These are phyloP conservation scores for Caenorhabditis remanei DNA, from an alignment of 1,140 invertebrate genomes.

Conservation along the genomic window DNA sequence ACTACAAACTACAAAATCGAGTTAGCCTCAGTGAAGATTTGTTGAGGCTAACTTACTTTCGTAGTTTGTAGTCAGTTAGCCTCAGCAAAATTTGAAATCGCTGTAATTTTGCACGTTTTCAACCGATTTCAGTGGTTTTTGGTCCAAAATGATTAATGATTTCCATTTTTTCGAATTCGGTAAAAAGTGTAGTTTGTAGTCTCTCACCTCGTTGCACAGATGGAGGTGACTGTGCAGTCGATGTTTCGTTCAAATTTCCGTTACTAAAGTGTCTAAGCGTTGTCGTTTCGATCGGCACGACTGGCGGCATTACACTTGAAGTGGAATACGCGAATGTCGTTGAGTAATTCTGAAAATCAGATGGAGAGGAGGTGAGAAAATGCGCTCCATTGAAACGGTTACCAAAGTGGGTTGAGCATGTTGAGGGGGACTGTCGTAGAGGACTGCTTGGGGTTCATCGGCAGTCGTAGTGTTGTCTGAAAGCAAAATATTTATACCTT, in stretches of 20 bases:
- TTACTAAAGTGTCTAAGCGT: constrained; percentile 41
- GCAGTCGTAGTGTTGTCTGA: constrained; percentile 6
- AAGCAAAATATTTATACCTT: neutral
- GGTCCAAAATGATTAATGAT: neutral
- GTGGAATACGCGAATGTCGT: constrained; percentile 47
- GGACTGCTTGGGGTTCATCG: neutral
- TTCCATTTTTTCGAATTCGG: neutral
- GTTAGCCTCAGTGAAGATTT: neutral
- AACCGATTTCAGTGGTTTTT: neutral
- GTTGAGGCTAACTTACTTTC: neutral
- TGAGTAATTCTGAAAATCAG: constrained; percentile 6
- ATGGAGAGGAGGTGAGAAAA: neutral
- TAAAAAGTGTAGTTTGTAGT: neutral
- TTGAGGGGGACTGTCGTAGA: constrained; percentile 14
- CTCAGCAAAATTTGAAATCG: neutral
- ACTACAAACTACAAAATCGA: neutral
- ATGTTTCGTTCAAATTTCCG: constrained; percentile 24
- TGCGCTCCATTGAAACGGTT: neutral
- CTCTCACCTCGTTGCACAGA: constrained; percentile 10
- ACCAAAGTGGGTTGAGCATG: neutral
- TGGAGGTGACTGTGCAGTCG: neutral
- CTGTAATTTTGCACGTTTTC: neutral
- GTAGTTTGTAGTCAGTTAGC: neutral
- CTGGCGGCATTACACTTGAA: constrained; percentile 47
- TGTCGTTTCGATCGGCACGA: constrained; percentile 43